These are phyloP conservation scores for Burhinus bistriatus DNA, from an alignment of 2,113 vertebrate genomes.

Conservation along the genomic window DNA sequence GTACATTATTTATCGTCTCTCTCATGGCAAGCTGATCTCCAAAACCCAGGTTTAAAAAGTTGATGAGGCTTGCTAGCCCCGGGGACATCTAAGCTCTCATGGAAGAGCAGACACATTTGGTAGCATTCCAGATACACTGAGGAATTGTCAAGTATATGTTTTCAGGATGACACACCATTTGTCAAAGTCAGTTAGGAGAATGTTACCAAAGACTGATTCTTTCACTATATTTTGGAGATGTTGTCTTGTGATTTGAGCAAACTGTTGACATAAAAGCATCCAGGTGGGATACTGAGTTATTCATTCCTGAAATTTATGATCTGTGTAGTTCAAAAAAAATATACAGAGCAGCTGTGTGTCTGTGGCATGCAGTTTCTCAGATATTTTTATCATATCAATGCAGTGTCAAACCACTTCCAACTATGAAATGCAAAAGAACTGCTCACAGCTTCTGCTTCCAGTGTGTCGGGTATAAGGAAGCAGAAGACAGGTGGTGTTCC, in stretches of 20 bases:
- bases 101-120: background rate
- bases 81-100: background rate
- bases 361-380: background rate
- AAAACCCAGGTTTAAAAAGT: background rate
- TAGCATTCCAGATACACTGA: background rate
- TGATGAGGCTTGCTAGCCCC: background rate
- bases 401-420: background rate
- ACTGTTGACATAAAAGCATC: background rate
- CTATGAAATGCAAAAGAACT: background rate
- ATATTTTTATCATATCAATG: background rate
- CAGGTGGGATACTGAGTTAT: background rate
- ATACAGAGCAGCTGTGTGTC: background rate
- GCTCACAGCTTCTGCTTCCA: background rate
- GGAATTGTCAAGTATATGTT: background rate
- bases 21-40: background rate
- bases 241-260: background rate
- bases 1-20: background rate
- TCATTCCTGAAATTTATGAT: background rate
- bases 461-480: background rate
- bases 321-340: background rate
- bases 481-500: background rate
- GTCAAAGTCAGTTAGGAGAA: background rate
- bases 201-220: background rate
- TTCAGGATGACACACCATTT: background rate
- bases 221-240: background rate